These are phyloP conservation scores for Apantesis nais DNA, from an alignment of 2,888 invertebrate genomes.

Conservation along the genomic window DNA sequence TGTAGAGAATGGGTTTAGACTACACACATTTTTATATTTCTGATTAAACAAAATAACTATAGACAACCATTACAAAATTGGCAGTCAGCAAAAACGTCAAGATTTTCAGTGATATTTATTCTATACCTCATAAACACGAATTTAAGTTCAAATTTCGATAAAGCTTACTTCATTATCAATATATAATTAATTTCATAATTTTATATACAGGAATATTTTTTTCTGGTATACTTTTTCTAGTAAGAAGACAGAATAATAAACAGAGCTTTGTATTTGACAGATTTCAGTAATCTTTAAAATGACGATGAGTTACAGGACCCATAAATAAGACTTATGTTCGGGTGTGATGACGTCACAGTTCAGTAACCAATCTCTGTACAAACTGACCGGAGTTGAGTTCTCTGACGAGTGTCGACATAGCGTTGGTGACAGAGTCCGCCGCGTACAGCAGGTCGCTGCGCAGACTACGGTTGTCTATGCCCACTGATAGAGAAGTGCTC, in stretches of 20 bases:
- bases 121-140: not conserved
- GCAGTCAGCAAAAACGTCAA: not conserved
- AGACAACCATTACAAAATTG: not conserved
- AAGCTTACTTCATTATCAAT: not conserved
- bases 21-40: not conserved
- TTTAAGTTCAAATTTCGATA: not conserved
- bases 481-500: conserved; percentile 61
- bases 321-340: not conserved
- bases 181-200: not conserved
- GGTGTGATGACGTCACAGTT: conserved; percentile 26
- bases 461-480: conserved; percentile 87
- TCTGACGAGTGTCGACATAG: conserved; percentile 98
- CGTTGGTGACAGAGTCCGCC: conserved; percentile 98
- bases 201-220: not conserved
- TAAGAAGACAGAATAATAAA: not conserved
- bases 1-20: not conserved
- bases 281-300: not conserved
- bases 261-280: no score
- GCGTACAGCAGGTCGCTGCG: conserved; percentile 96
- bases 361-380: conserved; percentile 15
- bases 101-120: not conserved
- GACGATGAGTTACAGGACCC: not conserved
- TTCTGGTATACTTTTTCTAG: no score
- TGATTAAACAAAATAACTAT: not conserved
- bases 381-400: conserved; percentile 96